Percentiles rank a stretch among this genome's conserved stretches.
Conservation (phyloP, 2,797 vertebrate genomes). For the Sitta carolinensis region DNA sequence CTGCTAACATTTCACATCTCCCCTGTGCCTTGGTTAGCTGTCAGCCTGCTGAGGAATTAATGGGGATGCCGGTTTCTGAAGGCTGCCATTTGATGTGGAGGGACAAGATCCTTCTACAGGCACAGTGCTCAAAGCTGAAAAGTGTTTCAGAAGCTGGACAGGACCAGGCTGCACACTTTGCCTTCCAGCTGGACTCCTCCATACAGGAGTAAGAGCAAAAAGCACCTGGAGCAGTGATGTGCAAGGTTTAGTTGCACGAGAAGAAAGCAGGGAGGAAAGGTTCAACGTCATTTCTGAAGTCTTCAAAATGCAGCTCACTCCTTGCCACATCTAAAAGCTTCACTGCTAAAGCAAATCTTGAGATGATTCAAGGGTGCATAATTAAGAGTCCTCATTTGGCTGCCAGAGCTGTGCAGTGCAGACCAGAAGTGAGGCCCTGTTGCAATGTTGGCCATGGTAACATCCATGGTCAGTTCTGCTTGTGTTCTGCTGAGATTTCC, state of each 20-base stretch:
- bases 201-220: neutral
- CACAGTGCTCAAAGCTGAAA: neutral
- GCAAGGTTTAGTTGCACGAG: neutral
- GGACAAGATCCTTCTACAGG: neutral
- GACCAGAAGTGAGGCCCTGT: neutral
- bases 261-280: neutral
- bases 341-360: neutral
- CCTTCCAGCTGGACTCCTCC: neutral
- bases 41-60: neutral
- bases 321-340: neutral
- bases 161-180: neutral
- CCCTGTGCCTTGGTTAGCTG: neutral
- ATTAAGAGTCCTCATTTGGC: neutral
- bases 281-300: neutral
- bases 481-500: neutral
- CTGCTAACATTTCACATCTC: neutral
- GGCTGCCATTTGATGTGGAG: neutral
- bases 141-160: neutral
- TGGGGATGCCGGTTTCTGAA: neutral
- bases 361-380: neutral
- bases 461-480: neutral
- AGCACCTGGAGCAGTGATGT: fast-evolving
- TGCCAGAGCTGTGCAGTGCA: neutral
- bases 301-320: neutral
- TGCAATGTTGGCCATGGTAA: neutral